Base-by-base conservation (phyloP, 2,113 vertebrate species). In the Xenopus laevis region DNA sequence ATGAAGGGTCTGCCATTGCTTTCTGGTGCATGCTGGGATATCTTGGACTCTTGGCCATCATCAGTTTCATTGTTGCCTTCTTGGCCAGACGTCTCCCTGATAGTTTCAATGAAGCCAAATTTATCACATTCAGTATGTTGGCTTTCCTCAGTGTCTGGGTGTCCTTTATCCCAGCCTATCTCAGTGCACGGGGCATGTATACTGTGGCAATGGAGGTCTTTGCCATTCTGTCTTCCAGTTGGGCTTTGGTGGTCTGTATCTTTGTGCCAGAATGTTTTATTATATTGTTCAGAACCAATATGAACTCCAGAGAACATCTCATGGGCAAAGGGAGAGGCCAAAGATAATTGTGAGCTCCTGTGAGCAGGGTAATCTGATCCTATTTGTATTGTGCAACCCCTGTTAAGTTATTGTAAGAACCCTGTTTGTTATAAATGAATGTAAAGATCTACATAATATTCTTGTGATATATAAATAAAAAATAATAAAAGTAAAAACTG, bases 41-140 rank as follows among this genome's bases (percentile, higher is more conserved):
- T 40, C 60, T 72, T 65, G 62, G 62, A 10, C 33, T 66, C n/a
- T n/a, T 73, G 52, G 71, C 71, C 13, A 12, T n/a, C 11, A 23
- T 73, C 10, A 65, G 71, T n/a, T 64, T 72, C n/a, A 53, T 72
- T 40, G 71, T 72, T 18, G 71, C 71, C 2, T 72, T 72, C 52
- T 10, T 79, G 57, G 73, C 73, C 4, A 68, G 79, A 16, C 63
- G 68, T 13, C 59, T 81, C 17, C 79, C 79, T 27, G 73, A 79
- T 50, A 78, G 68, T 16, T 79, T 79, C 68, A 81, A 81, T 45
- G 79, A 81, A 30, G 74, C 80, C 11, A 79, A 77, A 16, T 81
- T 71, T 8, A 79, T 79, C 21, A 81, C 78, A 16, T 81, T 81
- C 40, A 81, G 77, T 52, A 80, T 82, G 75, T 33, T 79, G 6